Percentiles rank a stretch among this genome's conserved stretches.
phyloP scores from a whole-genome alignment of 2,888 invertebrate species.

The Idaea straminata region DNA sequence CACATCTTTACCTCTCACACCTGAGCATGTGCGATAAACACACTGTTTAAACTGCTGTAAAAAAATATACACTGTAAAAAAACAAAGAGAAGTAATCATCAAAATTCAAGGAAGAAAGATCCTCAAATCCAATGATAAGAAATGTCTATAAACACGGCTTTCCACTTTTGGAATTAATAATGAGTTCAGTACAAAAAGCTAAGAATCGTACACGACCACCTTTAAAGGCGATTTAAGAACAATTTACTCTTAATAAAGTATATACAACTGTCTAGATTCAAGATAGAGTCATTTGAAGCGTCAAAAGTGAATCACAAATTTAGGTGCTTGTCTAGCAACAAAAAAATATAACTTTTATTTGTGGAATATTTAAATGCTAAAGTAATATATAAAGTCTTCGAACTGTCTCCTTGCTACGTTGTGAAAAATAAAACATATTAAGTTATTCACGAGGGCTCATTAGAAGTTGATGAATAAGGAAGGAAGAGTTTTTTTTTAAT shows the following conservation, averaged over 20 bases:
- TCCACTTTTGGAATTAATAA: background rate
- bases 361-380: too few relatives aligned
- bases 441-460: too few relatives aligned
- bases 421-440: too few relatives aligned
- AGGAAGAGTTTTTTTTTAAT: too few relatives aligned
- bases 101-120: background rate
- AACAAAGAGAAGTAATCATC: background rate
- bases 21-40: too few relatives aligned
- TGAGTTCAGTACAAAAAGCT: background rate
- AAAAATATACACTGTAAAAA: too few relatives aligned
- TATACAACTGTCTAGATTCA: constrained; percentile 36
- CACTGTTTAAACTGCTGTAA: too few relatives aligned
- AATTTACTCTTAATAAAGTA: constrained; percentile 6
- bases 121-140: background rate
- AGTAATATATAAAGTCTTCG: too few relatives aligned
- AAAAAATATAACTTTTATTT: background rate
- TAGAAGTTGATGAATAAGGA: too few relatives aligned
- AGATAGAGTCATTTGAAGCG: constrained; percentile 59
- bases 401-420: too few relatives aligned
- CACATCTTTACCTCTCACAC: too few relatives aligned
- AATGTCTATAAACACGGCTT: background rate
- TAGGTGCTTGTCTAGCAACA: constrained; percentile 12
- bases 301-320: constrained; percentile 47
- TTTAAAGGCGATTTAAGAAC: background rate
- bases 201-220: background rate